Evolutionary conservation across 2,888 invertebrate genomes (phyloP).

Genomic region (Dermolepida albohirtum): DNA sequence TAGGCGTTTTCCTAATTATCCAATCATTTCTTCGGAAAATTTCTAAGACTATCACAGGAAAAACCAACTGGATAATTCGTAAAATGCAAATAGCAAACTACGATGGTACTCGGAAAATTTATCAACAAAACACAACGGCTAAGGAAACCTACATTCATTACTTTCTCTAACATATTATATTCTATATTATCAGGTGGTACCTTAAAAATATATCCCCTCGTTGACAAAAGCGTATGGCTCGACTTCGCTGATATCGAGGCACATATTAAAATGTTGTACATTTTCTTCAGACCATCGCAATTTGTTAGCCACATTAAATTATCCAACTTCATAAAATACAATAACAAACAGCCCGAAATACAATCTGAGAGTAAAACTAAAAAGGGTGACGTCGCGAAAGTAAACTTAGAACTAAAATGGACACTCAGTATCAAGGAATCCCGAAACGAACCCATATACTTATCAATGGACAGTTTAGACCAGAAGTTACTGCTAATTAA

Average conservation of each 20-base stretch:
- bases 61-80: no score
- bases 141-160: no score
- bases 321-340: background rate
- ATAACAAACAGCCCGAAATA: no score
- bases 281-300: slow-evolving; percentile 58
- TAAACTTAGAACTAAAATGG: slow-evolving; percentile 49
- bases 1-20: no score
- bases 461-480: slow-evolving; percentile 58
- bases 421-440: slow-evolving; percentile 46
- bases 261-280: slow-evolving; percentile 51
- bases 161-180: no score
- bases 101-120: no score
- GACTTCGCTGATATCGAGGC: slow-evolving; percentile 55
- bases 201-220: slow-evolving; percentile 44
- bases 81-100: no score
- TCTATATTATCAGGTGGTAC: slow-evolving; percentile 22
- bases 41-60: no score
- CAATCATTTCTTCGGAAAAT: no score
- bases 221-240: slow-evolving; percentile 57
- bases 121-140: no score
- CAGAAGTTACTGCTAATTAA: slow-evolving; percentile 57
- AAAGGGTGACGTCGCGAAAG: background rate
- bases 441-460: slow-evolving; percentile 58
- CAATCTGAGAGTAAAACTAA: no score
- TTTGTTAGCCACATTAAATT: slow-evolving; percentile 49